Conservation (phyloP, 2,113 vertebrate genomes). For the Amphiprion ocellaris region DNA sequence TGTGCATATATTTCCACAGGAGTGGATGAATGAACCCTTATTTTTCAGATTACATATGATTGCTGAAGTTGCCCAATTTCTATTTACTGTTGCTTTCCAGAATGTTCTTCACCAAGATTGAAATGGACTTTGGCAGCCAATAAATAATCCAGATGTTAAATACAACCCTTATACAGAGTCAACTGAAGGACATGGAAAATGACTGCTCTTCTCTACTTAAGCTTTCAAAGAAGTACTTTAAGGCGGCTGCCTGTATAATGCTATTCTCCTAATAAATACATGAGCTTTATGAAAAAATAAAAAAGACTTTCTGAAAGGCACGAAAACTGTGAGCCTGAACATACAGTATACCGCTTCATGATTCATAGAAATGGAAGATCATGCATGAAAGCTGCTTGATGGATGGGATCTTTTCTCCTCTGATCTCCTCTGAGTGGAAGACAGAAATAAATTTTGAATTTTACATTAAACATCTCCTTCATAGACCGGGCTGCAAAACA, state of each 20-base stretch:
- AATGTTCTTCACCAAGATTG: constrained; percentile 1
- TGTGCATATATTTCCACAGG: no score
- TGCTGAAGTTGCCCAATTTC: background rate
- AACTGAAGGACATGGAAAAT: constrained; percentile 24
- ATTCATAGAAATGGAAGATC: background rate
- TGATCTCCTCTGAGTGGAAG: constrained; percentile 11
- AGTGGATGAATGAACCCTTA: background rate
- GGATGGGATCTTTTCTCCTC: constrained; percentile 3
- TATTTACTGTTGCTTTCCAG: background rate
- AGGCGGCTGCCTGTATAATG: constrained; percentile 6
- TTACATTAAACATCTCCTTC: background rate
- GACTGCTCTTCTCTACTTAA: constrained; percentile 9
- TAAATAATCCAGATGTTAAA: constrained; percentile 50
- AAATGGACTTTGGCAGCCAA: constrained; percentile 40
- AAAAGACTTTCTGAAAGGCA: constrained; percentile 13
- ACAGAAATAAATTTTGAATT: background rate
- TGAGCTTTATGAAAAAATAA: constrained; percentile 54
- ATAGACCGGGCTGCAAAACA: background rate
- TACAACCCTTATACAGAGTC: background rate
- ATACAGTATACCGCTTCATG: background rate
- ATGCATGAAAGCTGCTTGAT: constrained; percentile 1
- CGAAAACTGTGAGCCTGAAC: background rate
- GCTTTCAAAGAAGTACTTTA: constrained; percentile 32
- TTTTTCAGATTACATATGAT: constrained; percentile 19
- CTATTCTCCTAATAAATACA: constrained; percentile 42